These are phyloP conservation scores for Exephanes ischioxanthus DNA, from an alignment of 2,888 invertebrate species.

Conservation along the genomic window DNA sequence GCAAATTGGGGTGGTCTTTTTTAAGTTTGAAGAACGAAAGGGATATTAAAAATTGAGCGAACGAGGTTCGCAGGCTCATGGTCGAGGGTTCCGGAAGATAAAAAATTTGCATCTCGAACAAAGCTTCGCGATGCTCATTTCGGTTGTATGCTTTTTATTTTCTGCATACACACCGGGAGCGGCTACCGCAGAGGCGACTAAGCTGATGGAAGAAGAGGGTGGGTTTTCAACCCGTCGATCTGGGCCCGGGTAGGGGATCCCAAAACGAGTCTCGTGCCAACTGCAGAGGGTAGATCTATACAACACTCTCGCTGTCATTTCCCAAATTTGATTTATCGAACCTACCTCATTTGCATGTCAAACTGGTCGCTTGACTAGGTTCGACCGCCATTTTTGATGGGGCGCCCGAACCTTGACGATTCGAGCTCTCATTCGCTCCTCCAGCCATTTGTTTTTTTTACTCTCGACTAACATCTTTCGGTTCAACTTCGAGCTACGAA, in stretches of 20 bases:
- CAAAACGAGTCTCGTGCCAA: conserved; percentile 64
- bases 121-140: conserved; percentile 63
- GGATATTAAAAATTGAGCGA: conserved; percentile 20
- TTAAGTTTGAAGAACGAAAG: background rate
- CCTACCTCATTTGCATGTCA: conserved; percentile 69
- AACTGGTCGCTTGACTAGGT: conserved; percentile 65
- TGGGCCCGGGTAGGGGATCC: conserved; percentile 55
- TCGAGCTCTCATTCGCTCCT: no score
- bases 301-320: conserved; percentile 62
- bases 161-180: conserved; percentile 33
- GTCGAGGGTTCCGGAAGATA: conserved; percentile 25
- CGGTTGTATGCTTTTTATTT: conserved; percentile 52
- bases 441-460: background rate
- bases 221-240: conserved; percentile 42
- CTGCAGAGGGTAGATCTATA: conserved; percentile 66
- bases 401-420: background rate
- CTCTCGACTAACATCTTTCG: background rate
- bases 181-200: conserved; percentile 3
- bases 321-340: conserved; percentile 70
- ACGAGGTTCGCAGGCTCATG: conserved; percentile 29
- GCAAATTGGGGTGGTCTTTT: background rate
- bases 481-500: background rate
- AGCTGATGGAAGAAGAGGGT: conserved; percentile 55
- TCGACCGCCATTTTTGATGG: conserved; percentile 52
- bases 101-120: conserved; percentile 64